A percentile compares a stretch with the other conserved stretches of the same genome.
phyloP scores from a whole-genome alignment of 2,888 invertebrate species.

The Hetaerina titia region DNA sequence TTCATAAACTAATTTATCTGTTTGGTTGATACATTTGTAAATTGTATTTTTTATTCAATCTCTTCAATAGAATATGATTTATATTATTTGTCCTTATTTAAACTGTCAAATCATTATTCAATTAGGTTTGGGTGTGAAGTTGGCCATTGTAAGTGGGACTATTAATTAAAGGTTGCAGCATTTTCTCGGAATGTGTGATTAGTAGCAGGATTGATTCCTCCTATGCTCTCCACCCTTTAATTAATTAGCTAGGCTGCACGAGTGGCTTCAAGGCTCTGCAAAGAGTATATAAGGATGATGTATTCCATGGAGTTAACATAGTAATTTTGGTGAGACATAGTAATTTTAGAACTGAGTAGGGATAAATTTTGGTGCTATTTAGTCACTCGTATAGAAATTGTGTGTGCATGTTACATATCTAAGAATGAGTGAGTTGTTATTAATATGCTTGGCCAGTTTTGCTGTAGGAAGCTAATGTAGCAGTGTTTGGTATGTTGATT shows the following conservation, averaged over 20 bases:
- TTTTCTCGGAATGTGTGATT: constrained; percentile 65
- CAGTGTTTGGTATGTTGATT: constrained; percentile 59
- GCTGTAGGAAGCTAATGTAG: constrained; percentile 47
- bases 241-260: constrained; percentile 63
- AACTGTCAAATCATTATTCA: constrained; percentile 31
- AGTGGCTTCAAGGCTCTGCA: constrained; percentile 65
- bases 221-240: constrained; percentile 66
- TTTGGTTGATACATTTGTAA: constrained; percentile 43
- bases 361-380: constrained; percentile 41
- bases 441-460: constrained; percentile 62
- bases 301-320: constrained; percentile 58
- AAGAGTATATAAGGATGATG: constrained; percentile 48
- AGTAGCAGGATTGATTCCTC: constrained; percentile 65
- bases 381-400: constrained; percentile 47
- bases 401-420: constrained; percentile 58
- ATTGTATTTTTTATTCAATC: constrained; percentile 23
- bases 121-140: constrained; percentile 60
- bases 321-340: constrained; percentile 47
- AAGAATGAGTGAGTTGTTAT: constrained; percentile 38
- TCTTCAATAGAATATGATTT: neutral
- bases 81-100: constrained; percentile 1
- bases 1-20: constrained; percentile 16
- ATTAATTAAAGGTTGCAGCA: constrained; percentile 60
- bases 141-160: constrained; percentile 55
- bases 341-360: constrained; percentile 48